phyloP scores from a whole-genome alignment of 2,888 invertebrate genomes.

The Plebejus argus region DNA sequence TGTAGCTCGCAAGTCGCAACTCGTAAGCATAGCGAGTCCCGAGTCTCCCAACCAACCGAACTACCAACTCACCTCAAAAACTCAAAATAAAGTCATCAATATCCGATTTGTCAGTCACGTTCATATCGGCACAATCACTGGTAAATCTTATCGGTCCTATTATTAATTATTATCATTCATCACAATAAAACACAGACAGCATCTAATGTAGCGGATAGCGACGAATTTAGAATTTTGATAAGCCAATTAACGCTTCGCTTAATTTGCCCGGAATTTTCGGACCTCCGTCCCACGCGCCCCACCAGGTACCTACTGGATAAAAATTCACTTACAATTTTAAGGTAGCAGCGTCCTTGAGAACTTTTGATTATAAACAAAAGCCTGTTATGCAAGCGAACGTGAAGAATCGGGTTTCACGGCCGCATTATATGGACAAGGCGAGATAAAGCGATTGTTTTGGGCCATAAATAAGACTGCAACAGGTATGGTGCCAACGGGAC shows the following conservation, averaged over 20 bases:
- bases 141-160: constrained; percentile 16
- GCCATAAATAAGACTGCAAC: constrained; percentile 80
- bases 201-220: constrained; percentile 49
- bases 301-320: constrained; percentile 59
- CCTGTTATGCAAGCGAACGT: constrained; percentile 74
- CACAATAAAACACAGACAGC: constrained; percentile 49
- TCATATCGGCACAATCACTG: constrained; percentile 24
- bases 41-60: not conserved
- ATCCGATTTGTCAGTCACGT: constrained; percentile 23
- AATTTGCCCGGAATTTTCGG: constrained; percentile 41
- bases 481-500: constrained; percentile 76
- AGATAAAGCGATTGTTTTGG: constrained; percentile 81
- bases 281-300: constrained; percentile 53
- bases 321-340: constrained; percentile 46
- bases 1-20: no score
- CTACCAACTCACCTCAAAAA: not conserved
- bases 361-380: constrained; percentile 79
- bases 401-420: constrained; percentile 74
- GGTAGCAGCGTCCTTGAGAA: constrained; percentile 69
- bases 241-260: constrained; percentile 37
- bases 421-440: constrained; percentile 73
- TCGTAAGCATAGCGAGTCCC: not conserved
- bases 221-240: constrained; percentile 60
- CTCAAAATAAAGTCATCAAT: not conserved
- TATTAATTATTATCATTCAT: constrained; percentile 36